phyloP scores from a whole-genome alignment of 1,140 invertebrate genomes.

The Probaryconus sp. region DNA sequence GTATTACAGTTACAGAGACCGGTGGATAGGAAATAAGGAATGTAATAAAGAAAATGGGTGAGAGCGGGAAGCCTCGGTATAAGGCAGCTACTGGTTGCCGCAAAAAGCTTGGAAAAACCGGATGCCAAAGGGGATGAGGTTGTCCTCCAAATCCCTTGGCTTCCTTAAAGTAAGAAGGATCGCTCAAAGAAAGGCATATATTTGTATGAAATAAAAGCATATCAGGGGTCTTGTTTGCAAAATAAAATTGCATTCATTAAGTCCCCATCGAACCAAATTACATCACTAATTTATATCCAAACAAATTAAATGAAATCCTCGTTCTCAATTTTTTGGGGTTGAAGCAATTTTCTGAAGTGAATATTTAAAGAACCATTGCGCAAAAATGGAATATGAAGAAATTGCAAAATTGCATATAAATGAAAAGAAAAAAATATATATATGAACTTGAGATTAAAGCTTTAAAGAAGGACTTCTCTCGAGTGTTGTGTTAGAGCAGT shows the following conservation, averaged over 20 bases:
- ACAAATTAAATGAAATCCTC: slow-evolving; percentile 27
- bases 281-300: slow-evolving; percentile 43
- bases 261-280: slow-evolving; percentile 20
- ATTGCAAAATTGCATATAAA: slow-evolving; percentile 51
- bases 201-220: slow-evolving; percentile 57
- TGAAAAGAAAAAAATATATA: slow-evolving; percentile 45
- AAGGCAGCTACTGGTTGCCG: slow-evolving; percentile 51
- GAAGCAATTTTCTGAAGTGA: too few relatives aligned
- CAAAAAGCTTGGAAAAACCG: slow-evolving; percentile 61
- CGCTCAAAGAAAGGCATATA: slow-evolving; percentile 50
- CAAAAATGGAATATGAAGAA: slow-evolving; percentile 38
- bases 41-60: slow-evolving; percentile 79
- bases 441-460: slow-evolving; percentile 61
- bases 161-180: slow-evolving; percentile 63
- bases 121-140: slow-evolving; percentile 61
- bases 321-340: too few relatives aligned
- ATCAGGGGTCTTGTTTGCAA: slow-evolving; percentile 52
- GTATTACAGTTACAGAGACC: slow-evolving; percentile 79
- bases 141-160: slow-evolving; percentile 62
- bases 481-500: slow-evolving; percentile 52
- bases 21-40: slow-evolving; percentile 79
- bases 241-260: slow-evolving; percentile 45
- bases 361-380: slow-evolving; percentile 45
- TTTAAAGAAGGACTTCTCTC: slow-evolving; percentile 60
- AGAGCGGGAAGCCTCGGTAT: slow-evolving; percentile 61